Base-by-base conservation (phyloP, 2,888 invertebrate genomes). In the Cordilura impudica region DNA sequence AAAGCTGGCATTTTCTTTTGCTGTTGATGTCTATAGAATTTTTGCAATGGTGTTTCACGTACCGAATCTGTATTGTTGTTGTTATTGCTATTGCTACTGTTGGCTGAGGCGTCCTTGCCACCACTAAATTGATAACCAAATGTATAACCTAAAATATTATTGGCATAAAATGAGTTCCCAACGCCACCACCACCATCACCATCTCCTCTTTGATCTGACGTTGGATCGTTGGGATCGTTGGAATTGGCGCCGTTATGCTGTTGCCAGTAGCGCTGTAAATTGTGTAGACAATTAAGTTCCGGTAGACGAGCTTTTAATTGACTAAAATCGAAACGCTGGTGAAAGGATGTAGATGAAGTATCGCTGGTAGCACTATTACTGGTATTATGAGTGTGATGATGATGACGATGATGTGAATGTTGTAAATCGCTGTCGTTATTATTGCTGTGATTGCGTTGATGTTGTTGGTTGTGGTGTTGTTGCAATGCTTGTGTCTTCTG, bases 221-320 rank as follows among this genome's bases (percentile, higher is more conserved):
- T 18, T 71, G 77, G 61, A 77, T 80, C 35, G 78, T 78, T 63
- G n/a, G 65, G 69, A 71, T 71, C 75, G 61, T 71, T 74, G 74
- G 0, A 81, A 79, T 21, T 53, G 81, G 4, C 65, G 61, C 35
- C 67, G 76, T 61, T 80, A 65, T 85, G 85, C 39, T 88, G 86
- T 73, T 86, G 84, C 85, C 88, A 86, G 51, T 87, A 88, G 77
- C 87, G 87, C 77, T 88, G 88, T 31, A 89, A 70, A 43, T 85
- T 86, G 70, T 88, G 85, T 66, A 90, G 85, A 81, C 90, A 89
- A 83, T 87, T 88, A 35, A 90, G 91, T 91, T 92, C 93, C 89
- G 92, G 93, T 85, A 94, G 91, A 86, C 93, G 92, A 88, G 93
- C 92, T 91, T 94, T 94, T 88, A 93, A 92, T 84, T 93, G 91